These are phyloP conservation scores for Ditula angustiorana DNA, from an alignment of 2,888 invertebrate species.

Conservation along the genomic window DNA sequence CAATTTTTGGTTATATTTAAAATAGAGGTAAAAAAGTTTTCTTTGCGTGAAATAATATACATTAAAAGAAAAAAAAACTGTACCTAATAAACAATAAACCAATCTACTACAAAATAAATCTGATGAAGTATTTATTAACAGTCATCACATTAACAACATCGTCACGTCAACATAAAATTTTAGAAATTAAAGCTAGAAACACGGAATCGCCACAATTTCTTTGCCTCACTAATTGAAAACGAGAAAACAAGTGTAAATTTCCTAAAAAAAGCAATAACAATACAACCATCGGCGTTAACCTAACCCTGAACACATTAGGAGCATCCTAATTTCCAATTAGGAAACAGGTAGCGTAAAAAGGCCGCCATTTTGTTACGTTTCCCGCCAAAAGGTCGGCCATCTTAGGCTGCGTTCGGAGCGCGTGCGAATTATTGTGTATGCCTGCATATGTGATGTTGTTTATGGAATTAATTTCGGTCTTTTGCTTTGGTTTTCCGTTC, in stretches of 20 bases:
- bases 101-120: too few relatives aligned
- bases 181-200: slow-evolving; percentile 15
- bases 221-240: slow-evolving; percentile 45
- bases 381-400: slow-evolving; percentile 72
- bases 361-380: slow-evolving; percentile 75
- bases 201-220: neutral
- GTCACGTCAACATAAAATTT: too few relatives aligned
- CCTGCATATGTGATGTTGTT: slow-evolving; percentile 82
- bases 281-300: slow-evolving; percentile 64
- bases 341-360: slow-evolving; percentile 84
- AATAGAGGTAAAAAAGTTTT: too few relatives aligned
- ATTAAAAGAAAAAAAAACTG: too few relatives aligned
- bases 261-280: slow-evolving; percentile 72
- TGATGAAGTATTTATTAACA: too few relatives aligned
- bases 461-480: slow-evolving; percentile 82
- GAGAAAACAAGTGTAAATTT: slow-evolving; percentile 74
- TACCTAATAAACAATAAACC: too few relatives aligned
- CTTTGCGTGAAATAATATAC: too few relatives aligned
- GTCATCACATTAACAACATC: too few relatives aligned
- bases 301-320: slow-evolving; percentile 79
- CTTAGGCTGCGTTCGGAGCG: slow-evolving; percentile 69
- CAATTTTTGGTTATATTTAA: too few relatives aligned
- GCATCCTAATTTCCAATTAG: slow-evolving; percentile 80
- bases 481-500: slow-evolving; percentile 56
- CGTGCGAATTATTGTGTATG: slow-evolving; percentile 82